phyloP scores from a whole-genome alignment of 2,113 vertebrate genomes.

The Cryptomyrus ogoouensis region DNA sequence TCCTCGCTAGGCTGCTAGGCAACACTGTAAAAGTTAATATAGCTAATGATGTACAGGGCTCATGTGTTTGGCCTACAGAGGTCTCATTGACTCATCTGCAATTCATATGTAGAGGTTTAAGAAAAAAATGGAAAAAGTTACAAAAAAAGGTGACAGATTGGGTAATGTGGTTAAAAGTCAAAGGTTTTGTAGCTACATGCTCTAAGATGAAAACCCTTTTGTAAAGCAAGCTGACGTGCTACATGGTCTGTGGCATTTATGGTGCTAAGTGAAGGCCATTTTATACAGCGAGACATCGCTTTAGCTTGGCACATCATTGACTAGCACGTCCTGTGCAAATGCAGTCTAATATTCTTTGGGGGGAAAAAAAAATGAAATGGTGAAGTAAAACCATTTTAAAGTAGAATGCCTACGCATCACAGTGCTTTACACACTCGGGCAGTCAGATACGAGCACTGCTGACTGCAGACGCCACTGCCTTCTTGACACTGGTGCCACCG shows the following conservation, averaged over 20 bases:
- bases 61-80: background rate
- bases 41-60: too few relatives aligned
- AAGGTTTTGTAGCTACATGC: background rate
- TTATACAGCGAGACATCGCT: background rate
- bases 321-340: background rate
- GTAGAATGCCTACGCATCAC: background rate
- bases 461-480: background rate
- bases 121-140: background rate
- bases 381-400: background rate
- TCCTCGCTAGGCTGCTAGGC: background rate
- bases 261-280: background rate
- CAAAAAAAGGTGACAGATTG: background rate
- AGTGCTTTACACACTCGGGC: background rate
- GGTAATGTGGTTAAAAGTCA: background rate
- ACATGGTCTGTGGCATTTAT: background rate
- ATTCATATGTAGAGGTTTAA: background rate
- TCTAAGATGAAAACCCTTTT: background rate
- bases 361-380: background rate
- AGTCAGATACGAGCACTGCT: background rate
- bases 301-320: background rate
- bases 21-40: background rate
- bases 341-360: background rate
- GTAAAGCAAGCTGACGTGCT: background rate
- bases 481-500: too few relatives aligned
- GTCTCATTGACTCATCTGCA: background rate